phyloP scores from a whole-genome alignment of 2,113 vertebrate genomes.

The Montifringilla adamsi region DNA sequence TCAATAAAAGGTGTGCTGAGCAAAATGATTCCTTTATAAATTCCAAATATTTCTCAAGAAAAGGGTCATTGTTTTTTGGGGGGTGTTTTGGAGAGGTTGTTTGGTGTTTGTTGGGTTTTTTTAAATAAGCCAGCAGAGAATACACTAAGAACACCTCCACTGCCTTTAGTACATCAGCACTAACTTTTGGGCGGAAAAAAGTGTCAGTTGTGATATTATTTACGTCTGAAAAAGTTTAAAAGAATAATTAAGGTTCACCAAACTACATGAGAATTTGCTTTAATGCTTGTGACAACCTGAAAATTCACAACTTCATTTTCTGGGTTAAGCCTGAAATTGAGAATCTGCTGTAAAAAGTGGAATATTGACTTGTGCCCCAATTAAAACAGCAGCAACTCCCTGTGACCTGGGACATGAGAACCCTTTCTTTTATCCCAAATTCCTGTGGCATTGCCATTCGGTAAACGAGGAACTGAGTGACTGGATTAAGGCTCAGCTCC shows the following conservation, averaged over 20 bases:
- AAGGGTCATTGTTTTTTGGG: background rate
- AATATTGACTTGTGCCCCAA: fast-evolving
- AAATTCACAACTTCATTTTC: background rate
- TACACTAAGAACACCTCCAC: background rate
- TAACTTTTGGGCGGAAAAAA: background rate
- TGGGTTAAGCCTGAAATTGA: background rate
- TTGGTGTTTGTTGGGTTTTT: background rate
- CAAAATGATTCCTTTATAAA: background rate
- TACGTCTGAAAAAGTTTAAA: background rate
- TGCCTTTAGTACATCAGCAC: background rate
- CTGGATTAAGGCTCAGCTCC: background rate
- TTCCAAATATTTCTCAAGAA: background rate
- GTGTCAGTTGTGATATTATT: background rate
- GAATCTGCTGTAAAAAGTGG: background rate
- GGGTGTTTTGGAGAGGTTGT: background rate
- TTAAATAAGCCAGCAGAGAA: background rate
- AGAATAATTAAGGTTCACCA: background rate
- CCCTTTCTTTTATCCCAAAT: background rate
- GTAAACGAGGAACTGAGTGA: fast-evolving
- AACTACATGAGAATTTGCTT: background rate
- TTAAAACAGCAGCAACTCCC: background rate
- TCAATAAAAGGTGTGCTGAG: background rate
- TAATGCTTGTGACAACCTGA: background rate
- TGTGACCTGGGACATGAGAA: background rate
- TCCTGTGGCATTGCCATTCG: background rate